Base-by-base conservation (phyloP, 2,797 vertebrate genomes). In the Coendou prehensilis region DNA sequence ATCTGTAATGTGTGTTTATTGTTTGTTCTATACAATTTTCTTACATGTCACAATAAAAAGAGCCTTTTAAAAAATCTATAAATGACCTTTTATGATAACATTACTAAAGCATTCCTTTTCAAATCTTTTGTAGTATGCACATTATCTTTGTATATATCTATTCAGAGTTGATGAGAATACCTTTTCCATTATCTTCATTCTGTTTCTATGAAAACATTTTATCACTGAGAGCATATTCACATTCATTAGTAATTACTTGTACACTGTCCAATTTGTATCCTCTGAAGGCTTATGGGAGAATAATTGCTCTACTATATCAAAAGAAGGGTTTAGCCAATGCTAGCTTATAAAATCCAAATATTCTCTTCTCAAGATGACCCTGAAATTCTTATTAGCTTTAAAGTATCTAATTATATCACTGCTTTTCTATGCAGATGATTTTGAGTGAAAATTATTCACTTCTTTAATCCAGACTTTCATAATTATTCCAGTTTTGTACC, bases 241-340 rank as follows among this genome's bases (percentile, higher is more conserved):
- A 96, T 98, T 97, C 79, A 95, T 97, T 96, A 97, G 97, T 96
- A 98, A 97, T 97, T 95, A 96, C 52, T 96, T 76, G 93, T 87
- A 93, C 95, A 94, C 79, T 91, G 89, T 90, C 96, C 93, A 87
- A 82, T 96, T 96, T 94, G 63, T 89, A 92, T 94, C 61, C 69
- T 85, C 37, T 73, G 80, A 95, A 93, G 89, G 61, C 69, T 94
- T 95, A 73, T 94, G 89, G 82, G 83, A 92, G 75, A 95, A 93
- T 93, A 97, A 97, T 96, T 94, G 87, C 79, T 75, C 26, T 37
- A 18, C 63, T 84, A 6, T 81, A 69, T 80, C 80, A 91, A 88
- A 89, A 92, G 75, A 95, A 96, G 64, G 57, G 87, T 87, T 96
- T 76, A 95, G 71, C 57, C 64, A 95, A 63, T 59, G 80, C 61